Base-by-base conservation (phyloP, 2,797 vertebrate species). In the Coreius guichenoti region DNA sequence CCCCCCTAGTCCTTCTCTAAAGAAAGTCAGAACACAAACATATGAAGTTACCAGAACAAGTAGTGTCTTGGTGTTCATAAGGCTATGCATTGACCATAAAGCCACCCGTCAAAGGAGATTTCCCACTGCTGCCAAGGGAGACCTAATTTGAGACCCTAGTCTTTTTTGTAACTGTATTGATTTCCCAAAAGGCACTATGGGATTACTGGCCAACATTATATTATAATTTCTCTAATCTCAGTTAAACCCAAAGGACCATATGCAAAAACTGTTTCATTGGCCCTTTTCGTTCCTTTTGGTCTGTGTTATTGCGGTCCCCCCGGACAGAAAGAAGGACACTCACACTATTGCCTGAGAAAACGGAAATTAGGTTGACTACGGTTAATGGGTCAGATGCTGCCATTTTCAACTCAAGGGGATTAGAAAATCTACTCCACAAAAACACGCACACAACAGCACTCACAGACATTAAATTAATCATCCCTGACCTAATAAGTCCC, bases 311-410 rank as follows among this genome's bases (percentile, higher is more conserved):
- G 61, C 19, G 8, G 26, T 89, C 91, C 88, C 88, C 86, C 74
- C 86, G 63, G 90, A 83, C 67, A 58, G 67, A 76, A 82, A 72
- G 33, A 61, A 80, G 84, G 56, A 75, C 77, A 61, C 70, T 77
- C 36, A 3, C 17, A 83, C 72, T 84, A 80, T 74, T 87, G 86
- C 86, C 78, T 79, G 87, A 91, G 89, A 88, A 90, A 90, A 91
- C 85, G 79, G 88, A 91, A 92, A 91, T 87, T 85, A 90, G 88
- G 89, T 92, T 92, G 86, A 84, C 79, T 90, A 89, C 89, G 91
- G 36, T 83, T 81, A 70, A 74, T 83, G 87, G 87, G 85, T 88
- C 76, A 88, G 65, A 65, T 49, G 80, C 29, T 39, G 80, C 76
- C 77, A 73, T 86, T 86, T 86, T 86, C 65, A 45, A 36, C 65